Evolutionary conservation across 2,888 invertebrate genomes (phyloP).

Genomic region (Agrochola circellaris): DNA sequence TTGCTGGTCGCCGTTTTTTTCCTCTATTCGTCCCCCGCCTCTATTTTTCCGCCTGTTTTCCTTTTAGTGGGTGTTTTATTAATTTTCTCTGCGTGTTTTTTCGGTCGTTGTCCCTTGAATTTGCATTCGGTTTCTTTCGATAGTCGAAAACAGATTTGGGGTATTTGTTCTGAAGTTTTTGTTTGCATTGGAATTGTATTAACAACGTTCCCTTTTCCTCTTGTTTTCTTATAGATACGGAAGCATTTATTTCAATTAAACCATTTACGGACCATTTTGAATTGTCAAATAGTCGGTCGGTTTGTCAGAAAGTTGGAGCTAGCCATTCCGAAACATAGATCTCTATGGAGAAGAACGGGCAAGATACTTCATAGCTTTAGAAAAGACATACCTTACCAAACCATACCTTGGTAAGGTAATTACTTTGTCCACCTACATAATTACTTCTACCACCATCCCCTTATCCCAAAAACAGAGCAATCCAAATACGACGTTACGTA

Average conservation of each 20-base stretch:
- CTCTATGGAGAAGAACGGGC: no score
- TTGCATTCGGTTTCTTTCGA: conserved; percentile 69
- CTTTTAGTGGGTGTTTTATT: conserved; percentile 89
- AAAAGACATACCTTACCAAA: no score
- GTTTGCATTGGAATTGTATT: conserved; percentile 40
- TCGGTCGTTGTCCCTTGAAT: conserved; percentile 69
- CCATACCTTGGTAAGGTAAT: not conserved
- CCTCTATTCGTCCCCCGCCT: conserved; percentile 75
- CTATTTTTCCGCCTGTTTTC: conserved; percentile 89
- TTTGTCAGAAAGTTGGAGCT: no score
- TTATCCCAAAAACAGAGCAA: conserved; percentile 45
- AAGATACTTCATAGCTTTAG: no score
- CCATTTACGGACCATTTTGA: no score
- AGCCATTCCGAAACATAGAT: no score
- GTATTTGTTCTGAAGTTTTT: conserved; percentile 55
- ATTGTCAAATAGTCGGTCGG: no score
- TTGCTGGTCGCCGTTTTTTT: conserved; percentile 82
- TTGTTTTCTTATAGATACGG: not conserved
- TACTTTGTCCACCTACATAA: not conserved
- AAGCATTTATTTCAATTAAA: not conserved
- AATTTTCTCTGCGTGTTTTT: conserved; percentile 81
- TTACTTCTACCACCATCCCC: not conserved
- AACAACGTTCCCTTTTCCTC: not conserved
- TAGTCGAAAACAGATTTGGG: conserved; percentile 82
- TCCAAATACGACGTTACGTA: conserved; percentile 55